Evolutionary conservation across 2,888 invertebrate genomes (phyloP).

Genomic region (Conus canariensis): DNA sequence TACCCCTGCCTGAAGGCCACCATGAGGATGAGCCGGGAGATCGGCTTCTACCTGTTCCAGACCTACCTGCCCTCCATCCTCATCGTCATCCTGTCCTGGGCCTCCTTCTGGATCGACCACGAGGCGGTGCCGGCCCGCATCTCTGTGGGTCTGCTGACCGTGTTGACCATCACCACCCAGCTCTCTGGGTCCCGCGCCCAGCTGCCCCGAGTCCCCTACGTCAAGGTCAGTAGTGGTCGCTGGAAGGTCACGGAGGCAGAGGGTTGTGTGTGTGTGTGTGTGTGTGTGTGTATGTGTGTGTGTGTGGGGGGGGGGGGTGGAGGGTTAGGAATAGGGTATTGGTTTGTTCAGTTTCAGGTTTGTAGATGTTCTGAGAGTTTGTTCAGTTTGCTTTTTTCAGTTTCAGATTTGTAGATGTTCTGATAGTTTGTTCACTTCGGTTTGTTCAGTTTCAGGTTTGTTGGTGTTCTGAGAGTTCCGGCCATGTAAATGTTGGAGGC

Average conservation of each 20-base stretch:
- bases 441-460: no score
- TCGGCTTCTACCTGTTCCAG: slow-evolving; percentile 99
- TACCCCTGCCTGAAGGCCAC: slow-evolving; percentile 99
- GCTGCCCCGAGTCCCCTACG: slow-evolving; percentile 49
- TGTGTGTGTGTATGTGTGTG: not conserved
- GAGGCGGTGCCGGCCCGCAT: slow-evolving; percentile 62
- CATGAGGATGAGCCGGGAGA: slow-evolving; percentile 96
- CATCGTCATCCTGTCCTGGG: slow-evolving; percentile 63
- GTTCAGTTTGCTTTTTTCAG: not conserved
- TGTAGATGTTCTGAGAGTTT: not conserved
- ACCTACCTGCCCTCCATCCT: slow-evolving; percentile 95
- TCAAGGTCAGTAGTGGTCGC: slow-evolving; percentile 21
- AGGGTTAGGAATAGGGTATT: no score
- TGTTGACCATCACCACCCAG: slow-evolving; percentile 66
- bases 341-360: slow-evolving; percentile 1
- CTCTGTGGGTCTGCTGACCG: slow-evolving; percentile 61
- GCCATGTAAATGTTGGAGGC: no score
- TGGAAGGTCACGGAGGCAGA: not conserved
- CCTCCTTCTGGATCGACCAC: slow-evolving; percentile 61
- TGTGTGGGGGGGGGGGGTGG: no score
- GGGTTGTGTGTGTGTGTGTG: not conserved
- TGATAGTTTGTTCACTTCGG: no score
- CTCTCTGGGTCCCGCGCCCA: slow-evolving; percentile 56
- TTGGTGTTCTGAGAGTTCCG: no score
- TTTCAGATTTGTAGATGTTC: no score